Evolutionary conservation across 2,113 vertebrate species (phyloP), one percentile per base, ranked within the genome.

Genomic region (Haplochromis burtoni): DNA sequence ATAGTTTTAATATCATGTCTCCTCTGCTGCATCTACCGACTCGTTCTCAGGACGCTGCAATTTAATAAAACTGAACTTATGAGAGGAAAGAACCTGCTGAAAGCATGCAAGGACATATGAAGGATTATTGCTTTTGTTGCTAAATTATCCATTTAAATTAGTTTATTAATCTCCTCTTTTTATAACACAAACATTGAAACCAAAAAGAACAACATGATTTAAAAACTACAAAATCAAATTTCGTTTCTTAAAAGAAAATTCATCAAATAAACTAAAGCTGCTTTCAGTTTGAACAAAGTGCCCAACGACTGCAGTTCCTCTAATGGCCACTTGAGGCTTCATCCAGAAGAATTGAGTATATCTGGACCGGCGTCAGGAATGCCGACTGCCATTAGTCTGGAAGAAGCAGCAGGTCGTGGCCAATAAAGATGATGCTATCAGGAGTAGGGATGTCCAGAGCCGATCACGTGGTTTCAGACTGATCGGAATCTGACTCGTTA

Each of bases 11-110:
- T 83, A 57, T 83, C 51, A 24, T 8, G 11, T 29, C 26, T n/a
- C 78, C 21, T 55, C 35, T 40, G 21, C 55, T 10, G 24, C 47
- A 49, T 24, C 57, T 68, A 19, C n/a, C 3, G 13, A 79, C 51
- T 82, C 5, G 12, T 38, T 16, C 29, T 68, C 40, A n/a, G 10
- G 24, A 47, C 1, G 26, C 33, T 55, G 40, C 42, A 45, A n/a
- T 61, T 78, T 61, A 82, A 87, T 82, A 82, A 83, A 12, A 10
- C 17, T 21, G 71, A 59, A 80, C 57, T 13, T 71, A 12, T 47
- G 38, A 42, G 66, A 71, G 8, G n/a, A 19, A 31, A n/a, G 13
- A 49, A 79, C 26, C 14, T 45, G 3, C 38, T 76, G 42, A 76
- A 47, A 12, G 42, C 14, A 76, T 0, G 76, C 29, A 21, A 1